Evolutionary conservation across 2,888 invertebrate species (phyloP).

Genomic region (Eulithis prunata): DNA sequence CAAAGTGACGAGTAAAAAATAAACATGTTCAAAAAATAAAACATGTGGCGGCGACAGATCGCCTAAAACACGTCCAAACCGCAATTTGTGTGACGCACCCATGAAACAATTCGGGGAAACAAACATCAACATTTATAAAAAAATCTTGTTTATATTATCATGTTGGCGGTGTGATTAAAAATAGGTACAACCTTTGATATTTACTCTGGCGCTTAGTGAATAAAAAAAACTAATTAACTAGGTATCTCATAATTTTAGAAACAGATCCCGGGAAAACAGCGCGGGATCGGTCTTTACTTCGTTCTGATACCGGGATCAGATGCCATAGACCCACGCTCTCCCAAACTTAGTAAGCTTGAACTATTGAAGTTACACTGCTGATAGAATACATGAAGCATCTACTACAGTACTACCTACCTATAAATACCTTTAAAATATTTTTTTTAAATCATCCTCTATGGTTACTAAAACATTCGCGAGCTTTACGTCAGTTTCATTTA

Average conservation of each 20-base stretch:
- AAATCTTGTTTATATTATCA: constrained; percentile 1
- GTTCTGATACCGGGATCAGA: no score
- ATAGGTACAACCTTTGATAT: background rate
- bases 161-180: background rate
- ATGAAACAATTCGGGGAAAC: constrained; percentile 42
- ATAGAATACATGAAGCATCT: no score
- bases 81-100: constrained; percentile 39
- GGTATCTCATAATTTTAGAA: no score
- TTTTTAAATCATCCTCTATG: no score
- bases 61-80: constrained; percentile 43
- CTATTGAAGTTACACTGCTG: no score
- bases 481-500: background rate
- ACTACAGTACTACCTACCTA: no score
- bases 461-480: background rate
- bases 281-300: no score
- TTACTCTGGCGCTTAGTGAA: background rate
- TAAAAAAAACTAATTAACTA: background rate
- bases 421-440: no score
- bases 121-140: constrained; percentile 29
- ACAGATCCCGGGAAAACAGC: no score
- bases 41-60: constrained; percentile 45
- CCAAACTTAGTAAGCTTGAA: no score
- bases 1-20: constrained; percentile 48
- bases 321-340: no score
- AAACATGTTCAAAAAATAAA: constrained; percentile 45